Conservation (phyloP, 2,797 vertebrate genomes). For the Lepilemur ruficaudatus region DNA sequence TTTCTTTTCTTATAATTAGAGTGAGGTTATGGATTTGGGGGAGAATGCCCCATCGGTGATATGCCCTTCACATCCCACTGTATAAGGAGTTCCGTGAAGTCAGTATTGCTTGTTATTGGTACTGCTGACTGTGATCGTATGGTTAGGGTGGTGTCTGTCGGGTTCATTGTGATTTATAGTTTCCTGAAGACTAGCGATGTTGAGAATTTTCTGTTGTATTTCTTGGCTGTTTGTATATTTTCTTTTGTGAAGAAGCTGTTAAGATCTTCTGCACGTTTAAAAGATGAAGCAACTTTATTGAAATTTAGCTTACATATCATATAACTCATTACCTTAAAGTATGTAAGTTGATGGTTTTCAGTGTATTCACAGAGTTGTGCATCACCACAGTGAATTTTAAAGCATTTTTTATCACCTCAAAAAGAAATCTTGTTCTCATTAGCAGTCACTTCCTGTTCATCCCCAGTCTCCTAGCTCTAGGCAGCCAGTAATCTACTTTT, state of each 20-base stretch:
- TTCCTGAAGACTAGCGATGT: background rate
- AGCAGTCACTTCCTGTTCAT: background rate
- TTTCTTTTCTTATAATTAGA: background rate
- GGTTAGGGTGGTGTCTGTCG: background rate
- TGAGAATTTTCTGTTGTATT: background rate
- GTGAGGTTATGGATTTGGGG: background rate
- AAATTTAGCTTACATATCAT: background rate
- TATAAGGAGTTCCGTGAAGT: background rate
- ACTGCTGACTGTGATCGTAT: background rate
- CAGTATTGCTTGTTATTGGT: too few species aligned
- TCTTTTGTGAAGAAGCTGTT: background rate
- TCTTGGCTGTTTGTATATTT: background rate
- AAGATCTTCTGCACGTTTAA: background rate
- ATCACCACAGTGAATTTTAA: background rate
- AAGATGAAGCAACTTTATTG: background rate
- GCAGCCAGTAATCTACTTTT: background rate
- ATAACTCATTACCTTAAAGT: background rate
- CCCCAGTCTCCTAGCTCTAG: background rate
- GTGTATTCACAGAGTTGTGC: background rate
- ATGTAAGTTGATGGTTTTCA: background rate
- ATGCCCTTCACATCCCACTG: background rate
- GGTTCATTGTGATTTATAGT: background rate
- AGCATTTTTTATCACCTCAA: background rate
- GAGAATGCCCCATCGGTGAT: background rate
- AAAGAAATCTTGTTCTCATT: background rate